Evolutionary conservation across 2,113 vertebrate genomes (phyloP), one percentile per base, ranked within the genome.

Genomic region (Nothocercus nigrocapillus): DNA sequence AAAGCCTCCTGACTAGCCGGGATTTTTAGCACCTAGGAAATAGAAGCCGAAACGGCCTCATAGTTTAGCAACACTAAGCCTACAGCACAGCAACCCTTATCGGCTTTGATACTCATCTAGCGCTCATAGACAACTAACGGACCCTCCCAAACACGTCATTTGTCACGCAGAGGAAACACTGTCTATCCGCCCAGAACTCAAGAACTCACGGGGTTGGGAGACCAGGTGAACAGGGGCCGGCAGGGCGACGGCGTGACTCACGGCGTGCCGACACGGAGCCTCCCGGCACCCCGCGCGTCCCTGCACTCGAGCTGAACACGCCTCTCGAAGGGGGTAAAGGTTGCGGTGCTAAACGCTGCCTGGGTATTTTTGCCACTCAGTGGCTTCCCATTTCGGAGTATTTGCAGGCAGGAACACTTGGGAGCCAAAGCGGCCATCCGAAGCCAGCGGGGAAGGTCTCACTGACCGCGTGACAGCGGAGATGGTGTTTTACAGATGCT

Each of bases 111-210:
- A 6, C 28, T 58, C 54, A 28, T 3, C 13, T 54, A 34, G 38
- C 14, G 2, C 13, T 27, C 2, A 22, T 7, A 49, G 27, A 32
- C 38, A 47, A 51, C 24, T 28, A 42, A 7, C 0, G 0, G 42
- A 45, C 40, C 12, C 66, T 82, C 69, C 73, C 56, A n/a, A 6
- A 38, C 2, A 30, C 1, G 59, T 20, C 1, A 30, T 25, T 14
- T 1, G 2, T 61, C 51, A 42, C 4, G 5, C 17, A 16, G 58
- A 85, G 34, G 11, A 67, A 56, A 73, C 0, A 0, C 64, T 16
- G 30, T 66, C 85, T 82, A 59, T 45, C 76, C 45, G 40, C 49
- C 76, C 85, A 24, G 13, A 69, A 47, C 56, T 40, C 44, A 20
- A 59, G 27, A 0, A 1, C 12, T 13, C 12, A 13, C 3, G 58